These are phyloP conservation scores for Amphipyra berbera DNA, from an alignment of 2,888 invertebrate genomes.

Conservation along the genomic window DNA sequence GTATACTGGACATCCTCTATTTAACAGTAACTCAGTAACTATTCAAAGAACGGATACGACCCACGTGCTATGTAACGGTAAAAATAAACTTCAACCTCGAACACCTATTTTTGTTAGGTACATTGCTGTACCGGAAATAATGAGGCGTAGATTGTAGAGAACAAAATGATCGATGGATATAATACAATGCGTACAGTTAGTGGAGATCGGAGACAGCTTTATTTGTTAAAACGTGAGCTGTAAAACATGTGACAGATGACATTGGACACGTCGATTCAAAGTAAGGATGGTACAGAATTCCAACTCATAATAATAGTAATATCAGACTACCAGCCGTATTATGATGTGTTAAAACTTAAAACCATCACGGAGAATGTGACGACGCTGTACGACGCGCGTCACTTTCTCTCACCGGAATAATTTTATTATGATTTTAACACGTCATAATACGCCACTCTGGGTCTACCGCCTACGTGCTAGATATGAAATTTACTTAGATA, in stretches of 20 bases:
- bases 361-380: no score
- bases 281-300: slow-evolving; percentile 18
- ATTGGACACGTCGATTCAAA: slow-evolving; percentile 24
- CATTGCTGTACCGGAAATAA: slow-evolving; percentile 19
- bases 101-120: background rate
- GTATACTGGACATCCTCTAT: background rate
- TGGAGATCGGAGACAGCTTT: slow-evolving; percentile 21
- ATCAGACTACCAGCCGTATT: no score
- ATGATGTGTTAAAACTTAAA: no score
- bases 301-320: background rate
- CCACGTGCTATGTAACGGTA: slow-evolving; percentile 21
- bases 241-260: slow-evolving; percentile 42
- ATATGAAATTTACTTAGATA: no score
- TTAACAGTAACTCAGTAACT: slow-evolving; percentile 7
- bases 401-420: no score
- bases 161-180: slow-evolving; percentile 17
- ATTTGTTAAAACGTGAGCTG: slow-evolving; percentile 46
- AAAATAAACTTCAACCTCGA: slow-evolving; percentile 11
- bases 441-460: no score
- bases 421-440: no score
- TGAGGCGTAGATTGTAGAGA: background rate
- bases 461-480: no score
- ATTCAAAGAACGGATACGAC: slow-evolving; percentile 10
- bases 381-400: no score
- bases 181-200: no score